phyloP scores from a whole-genome alignment of 2,888 invertebrate genomes.

The Lamellibrachia columna region DNA sequence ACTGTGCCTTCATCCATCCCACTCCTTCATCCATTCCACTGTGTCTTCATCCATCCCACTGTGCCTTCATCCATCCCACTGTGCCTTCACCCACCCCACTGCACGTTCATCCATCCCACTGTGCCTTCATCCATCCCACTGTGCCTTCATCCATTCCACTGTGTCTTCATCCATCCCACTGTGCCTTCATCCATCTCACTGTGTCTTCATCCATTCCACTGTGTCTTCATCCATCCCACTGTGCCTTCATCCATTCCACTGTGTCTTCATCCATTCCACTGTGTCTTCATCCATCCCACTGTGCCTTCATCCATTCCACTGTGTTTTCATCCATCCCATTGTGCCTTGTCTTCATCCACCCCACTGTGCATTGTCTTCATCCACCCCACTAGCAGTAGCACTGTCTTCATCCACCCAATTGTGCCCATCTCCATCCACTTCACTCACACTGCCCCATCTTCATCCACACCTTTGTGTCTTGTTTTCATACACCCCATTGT shows the following conservation, averaged over 20 bases:
- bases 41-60: background rate
- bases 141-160: background rate
- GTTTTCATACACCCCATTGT: background rate
- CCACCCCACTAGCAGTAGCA: background rate
- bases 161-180: background rate
- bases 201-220: no score
- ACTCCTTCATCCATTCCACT: background rate
- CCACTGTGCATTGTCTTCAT: background rate
- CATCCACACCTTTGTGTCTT: background rate
- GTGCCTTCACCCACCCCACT: no score
- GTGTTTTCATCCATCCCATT: background rate
- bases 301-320: no score
- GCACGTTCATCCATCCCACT: background rate
- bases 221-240: background rate
- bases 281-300: background rate
- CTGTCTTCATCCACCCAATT: background rate
- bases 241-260: no score
- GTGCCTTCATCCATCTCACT: no score
- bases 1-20: no score
- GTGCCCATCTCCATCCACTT: background rate
- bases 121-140: background rate
- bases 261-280: no score
- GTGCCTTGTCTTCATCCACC: background rate
- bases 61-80: no score
- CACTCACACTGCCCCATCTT: no score